Percentiles rank a stretch among this genome's conserved stretches.
phyloP scores from a whole-genome alignment of 2,797 vertebrate genomes.

The Graptemys geographica region DNA sequence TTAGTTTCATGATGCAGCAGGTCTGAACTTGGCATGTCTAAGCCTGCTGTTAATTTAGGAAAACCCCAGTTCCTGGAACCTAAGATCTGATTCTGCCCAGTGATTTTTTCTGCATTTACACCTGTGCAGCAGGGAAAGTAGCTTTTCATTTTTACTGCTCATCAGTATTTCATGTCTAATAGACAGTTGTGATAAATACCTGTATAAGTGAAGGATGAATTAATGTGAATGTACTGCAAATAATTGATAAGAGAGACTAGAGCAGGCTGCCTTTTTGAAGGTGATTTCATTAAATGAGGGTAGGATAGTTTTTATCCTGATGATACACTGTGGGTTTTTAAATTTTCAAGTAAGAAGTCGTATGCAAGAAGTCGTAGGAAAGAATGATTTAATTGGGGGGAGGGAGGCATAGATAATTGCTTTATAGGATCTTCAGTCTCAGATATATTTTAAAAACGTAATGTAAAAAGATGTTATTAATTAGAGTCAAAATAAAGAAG shows the following conservation, averaged over 20 bases:
- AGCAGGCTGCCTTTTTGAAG: neutral
- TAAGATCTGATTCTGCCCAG: neutral
- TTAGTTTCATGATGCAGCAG: neutral
- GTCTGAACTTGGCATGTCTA: neutral
- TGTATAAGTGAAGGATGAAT: neutral
- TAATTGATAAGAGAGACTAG: neutral
- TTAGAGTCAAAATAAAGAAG: neutral
- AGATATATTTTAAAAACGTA: conserved; percentile 2
- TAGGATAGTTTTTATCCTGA: conserved; percentile 1
- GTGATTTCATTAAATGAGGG: conserved; percentile 1
- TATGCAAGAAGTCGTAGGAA: neutral
- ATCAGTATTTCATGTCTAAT: neutral
- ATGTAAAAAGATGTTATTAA: neutral
- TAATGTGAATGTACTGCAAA: neutral
- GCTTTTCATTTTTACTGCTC: neutral
- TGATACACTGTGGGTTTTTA: neutral
- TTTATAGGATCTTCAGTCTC: neutral
- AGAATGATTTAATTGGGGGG: neutral
- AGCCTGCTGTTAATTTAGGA: neutral
- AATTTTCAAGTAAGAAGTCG: neutral
- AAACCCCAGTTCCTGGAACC: neutral
- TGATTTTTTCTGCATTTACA: neutral
- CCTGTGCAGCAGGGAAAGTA: neutral
- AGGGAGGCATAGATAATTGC: neutral
- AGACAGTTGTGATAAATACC: neutral